These are phyloP conservation scores for Adoxophyes honmai DNA, from an alignment of 1,140 invertebrate species.

Conservation along the genomic window DNA sequence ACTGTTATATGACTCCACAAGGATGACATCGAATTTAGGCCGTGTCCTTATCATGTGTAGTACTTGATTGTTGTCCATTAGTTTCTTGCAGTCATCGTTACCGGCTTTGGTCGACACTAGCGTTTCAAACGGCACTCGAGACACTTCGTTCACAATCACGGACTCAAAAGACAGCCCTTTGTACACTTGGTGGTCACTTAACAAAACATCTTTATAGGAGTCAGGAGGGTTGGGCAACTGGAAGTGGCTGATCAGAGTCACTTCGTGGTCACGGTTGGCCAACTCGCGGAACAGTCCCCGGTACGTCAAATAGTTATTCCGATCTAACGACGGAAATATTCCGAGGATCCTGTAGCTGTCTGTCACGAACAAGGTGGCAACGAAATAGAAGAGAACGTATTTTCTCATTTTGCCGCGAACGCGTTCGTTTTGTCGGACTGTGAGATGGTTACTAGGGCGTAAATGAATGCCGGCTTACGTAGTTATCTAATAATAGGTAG, in stretches of 20 bases:
- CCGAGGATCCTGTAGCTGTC: constrained; percentile 79
- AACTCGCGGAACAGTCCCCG: constrained; percentile 81
- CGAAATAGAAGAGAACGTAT: constrained; percentile 42
- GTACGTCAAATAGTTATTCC: constrained; percentile 84
- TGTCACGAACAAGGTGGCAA: constrained; percentile 40
- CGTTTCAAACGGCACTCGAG: constrained; percentile 65
- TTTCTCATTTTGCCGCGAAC: constrained; percentile 46
- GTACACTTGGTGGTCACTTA: constrained; percentile 58
- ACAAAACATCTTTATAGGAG: constrained; percentile 78
- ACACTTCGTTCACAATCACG: constrained; percentile 62
- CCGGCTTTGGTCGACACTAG: constrained; percentile 65
- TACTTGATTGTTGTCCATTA: constrained; percentile 73
- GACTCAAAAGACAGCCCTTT: constrained; percentile 66
- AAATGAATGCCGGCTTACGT: constrained; percentile 48
- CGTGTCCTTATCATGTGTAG: constrained; percentile 68
- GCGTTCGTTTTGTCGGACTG: constrained; percentile 50
- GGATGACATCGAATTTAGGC: constrained; percentile 78
- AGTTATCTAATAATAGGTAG: constrained; percentile 70
- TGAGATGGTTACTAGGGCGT: constrained; percentile 59
- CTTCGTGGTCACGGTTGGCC: constrained; percentile 80
- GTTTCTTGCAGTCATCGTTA: constrained; percentile 75
- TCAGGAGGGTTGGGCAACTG: constrained; percentile 67
- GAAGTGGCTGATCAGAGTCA: constrained; percentile 84
- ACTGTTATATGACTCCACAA: constrained; percentile 80
- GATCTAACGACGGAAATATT: constrained; percentile 80